These are phyloP conservation scores for Molothrus ater DNA, from an alignment of 2,797 vertebrate genomes.

Conservation along the genomic window DNA sequence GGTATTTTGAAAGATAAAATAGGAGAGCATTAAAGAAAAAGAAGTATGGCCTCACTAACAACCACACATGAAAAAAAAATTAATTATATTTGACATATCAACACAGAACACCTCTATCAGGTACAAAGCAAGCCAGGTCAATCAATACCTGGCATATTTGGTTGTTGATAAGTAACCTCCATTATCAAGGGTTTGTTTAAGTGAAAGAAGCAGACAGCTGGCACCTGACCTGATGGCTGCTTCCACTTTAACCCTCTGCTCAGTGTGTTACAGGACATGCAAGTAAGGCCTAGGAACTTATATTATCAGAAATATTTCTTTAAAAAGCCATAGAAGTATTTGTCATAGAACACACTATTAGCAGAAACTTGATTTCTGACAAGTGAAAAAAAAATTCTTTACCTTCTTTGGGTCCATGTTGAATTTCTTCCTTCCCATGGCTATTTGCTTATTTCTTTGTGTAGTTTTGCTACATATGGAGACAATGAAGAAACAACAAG, in stretches of 20 bases:
- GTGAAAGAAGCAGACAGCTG: background rate
- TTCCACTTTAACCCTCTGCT: background rate
- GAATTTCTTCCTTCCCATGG: constrained; percentile 98
- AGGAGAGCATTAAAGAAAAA: background rate
- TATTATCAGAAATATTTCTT: background rate
- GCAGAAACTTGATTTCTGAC: background rate
- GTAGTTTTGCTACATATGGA: constrained; percentile 86
- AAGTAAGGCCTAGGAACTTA: background rate
- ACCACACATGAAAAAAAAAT: background rate
- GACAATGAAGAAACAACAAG: background rate
- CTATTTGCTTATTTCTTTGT: constrained; percentile 97
- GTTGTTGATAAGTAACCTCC: background rate
- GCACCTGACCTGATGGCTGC: background rate
- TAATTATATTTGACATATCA: background rate
- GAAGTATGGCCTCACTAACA: background rate
- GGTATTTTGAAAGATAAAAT: background rate
- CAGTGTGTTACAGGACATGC: background rate
- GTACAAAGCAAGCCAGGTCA: background rate
- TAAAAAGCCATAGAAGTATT: background rate
- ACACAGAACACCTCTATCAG: background rate
- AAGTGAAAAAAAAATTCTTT: background rate
- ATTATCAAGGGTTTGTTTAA: background rate
- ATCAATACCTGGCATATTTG: background rate
- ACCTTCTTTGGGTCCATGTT: constrained; percentile 99
- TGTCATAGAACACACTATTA: background rate